phyloP scores from a whole-genome alignment of 2,113 vertebrate species.

The Eulemur rufifrons region DNA sequence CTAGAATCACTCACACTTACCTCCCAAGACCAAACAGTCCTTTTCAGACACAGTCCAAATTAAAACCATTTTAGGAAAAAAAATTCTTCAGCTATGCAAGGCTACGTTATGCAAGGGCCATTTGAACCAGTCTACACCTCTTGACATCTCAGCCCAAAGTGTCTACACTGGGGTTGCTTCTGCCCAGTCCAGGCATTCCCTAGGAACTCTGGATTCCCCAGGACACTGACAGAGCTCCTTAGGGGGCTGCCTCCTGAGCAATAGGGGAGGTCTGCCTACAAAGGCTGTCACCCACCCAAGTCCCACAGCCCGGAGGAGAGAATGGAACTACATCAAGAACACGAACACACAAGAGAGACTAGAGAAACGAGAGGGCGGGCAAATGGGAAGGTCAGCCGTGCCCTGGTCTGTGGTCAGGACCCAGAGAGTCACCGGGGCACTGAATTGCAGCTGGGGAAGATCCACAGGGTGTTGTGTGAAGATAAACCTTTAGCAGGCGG shows the following conservation, averaged over 20 bases:
- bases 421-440: background rate
- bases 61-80: background rate
- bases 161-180: background rate
- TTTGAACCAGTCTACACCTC: background rate
- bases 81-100: background rate
- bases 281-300: background rate
- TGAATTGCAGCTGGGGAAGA: background rate
- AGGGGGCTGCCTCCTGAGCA: no score
- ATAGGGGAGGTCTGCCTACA: background rate
- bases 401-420: background rate
- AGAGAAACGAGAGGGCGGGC: background rate
- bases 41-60: background rate
- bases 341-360: background rate
- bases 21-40: background rate
- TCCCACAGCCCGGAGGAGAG: background rate
- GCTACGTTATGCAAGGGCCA: background rate
- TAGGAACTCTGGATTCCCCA: background rate
- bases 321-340: background rate
- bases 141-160: background rate
- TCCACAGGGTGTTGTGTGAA: background rate
- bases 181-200: background rate
- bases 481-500: background rate
- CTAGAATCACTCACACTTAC: background rate
- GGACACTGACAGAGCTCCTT: background rate
- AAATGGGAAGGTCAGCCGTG: background rate